These are phyloP conservation scores for Poecilia gillii DNA, from an alignment of 2,797 vertebrate species.

Conservation along the genomic window DNA sequence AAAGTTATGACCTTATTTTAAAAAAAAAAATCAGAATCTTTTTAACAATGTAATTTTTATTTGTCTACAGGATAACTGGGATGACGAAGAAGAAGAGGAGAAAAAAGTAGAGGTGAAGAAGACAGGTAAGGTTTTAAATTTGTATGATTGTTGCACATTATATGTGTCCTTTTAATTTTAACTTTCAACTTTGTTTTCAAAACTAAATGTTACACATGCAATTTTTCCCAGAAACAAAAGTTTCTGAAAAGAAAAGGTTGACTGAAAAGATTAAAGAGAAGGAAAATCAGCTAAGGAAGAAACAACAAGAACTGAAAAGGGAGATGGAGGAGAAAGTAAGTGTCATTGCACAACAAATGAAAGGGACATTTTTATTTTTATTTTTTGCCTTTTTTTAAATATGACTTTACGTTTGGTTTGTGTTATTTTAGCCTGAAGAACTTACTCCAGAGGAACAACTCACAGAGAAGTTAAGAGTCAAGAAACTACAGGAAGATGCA, in stretches of 20 bases:
- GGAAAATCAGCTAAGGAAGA: conserved; percentile 88
- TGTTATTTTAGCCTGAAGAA: conserved; percentile 79
- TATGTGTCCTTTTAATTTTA: neutral
- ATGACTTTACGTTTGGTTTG: conserved; percentile 17
- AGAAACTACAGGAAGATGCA: conserved; percentile 93
- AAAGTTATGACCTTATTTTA: neutral
- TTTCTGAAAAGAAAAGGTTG: conserved; percentile 95
- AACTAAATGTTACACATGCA: neutral
- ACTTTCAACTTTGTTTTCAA: neutral
- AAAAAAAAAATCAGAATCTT: neutral
- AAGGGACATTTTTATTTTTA: neutral
- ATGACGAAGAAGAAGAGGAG: conserved; percentile 89
- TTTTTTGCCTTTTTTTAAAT: neutral
- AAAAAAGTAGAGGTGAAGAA: conserved; percentile 84
- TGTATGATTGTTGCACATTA: neutral
- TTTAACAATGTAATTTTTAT: neutral
- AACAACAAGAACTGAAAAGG: conserved; percentile 76
- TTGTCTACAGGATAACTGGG: conserved; percentile 93
- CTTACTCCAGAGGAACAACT: conserved; percentile 88
- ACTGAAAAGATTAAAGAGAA: conserved; percentile 96
- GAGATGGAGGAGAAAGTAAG: conserved; percentile 83
- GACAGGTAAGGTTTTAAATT: conserved; percentile 76
- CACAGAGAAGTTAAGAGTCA: conserved; percentile 90
- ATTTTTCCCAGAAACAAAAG: conserved; percentile 84
- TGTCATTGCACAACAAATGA: neutral